Base-by-base conservation (phyloP, 2,888 invertebrate genomes). In the Chouioia cunea region DNA sequence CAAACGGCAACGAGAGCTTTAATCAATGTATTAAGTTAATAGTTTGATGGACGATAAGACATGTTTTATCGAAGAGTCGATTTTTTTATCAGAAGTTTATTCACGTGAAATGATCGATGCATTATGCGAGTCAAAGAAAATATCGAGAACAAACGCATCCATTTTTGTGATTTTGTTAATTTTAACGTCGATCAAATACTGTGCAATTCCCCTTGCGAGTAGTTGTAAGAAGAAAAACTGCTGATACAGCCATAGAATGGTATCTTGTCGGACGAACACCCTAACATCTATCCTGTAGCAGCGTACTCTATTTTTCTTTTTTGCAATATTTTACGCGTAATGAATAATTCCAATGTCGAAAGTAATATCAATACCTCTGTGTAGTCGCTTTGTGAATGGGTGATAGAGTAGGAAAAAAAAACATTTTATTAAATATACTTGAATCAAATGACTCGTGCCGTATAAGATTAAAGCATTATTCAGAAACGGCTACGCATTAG, bases 161-260 rank as follows among this genome's bases (percentile, higher is more conserved):
- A 57, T 60, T 57, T 65, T 65, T 73, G 70, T 73, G 70, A 74
- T 74, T 54, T 71, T 69, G 59, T 74, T 71, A 69, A 62, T 71
- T 74, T 68, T 64, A 71, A 71, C 54, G 57, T 73, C 70, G 75
- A 77, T 74, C 65, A 72, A 76, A 76, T 71, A 70, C 74, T 71
- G 78, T 78, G 78, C 78, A 78, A 78, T 78, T 76, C 60, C 72
- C 63, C 71, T 73, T 76, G 65, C 73, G 74, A 74, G 65, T 75
- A 74, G 74, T 72, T 75, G 65, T 76, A 70, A 59, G 60, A 66
- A 70, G 10, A 36, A 65, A 65, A 73, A 70, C n/a, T 65, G 73
- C 71, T 73, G 69, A 65, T 20, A 65, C 58, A 69, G 71, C 63
- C 64, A 73, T 70, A 75, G 70, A 70, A 65, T 64, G 71, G 70